Evolutionary conservation across 2,113 vertebrate genomes (phyloP), one percentile per base, ranked within the genome.

Genomic region (Tachysurus vachellii): DNA sequence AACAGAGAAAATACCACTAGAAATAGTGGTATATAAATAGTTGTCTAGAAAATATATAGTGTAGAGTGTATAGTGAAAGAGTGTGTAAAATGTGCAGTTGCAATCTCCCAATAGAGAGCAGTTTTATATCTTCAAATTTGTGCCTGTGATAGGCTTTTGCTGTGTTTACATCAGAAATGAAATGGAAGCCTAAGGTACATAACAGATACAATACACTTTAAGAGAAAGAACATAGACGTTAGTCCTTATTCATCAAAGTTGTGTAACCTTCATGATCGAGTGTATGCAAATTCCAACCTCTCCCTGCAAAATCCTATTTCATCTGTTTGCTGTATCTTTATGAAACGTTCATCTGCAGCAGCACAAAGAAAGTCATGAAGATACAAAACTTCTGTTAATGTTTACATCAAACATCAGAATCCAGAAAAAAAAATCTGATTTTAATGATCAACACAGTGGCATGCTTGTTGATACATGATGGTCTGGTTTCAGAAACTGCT

Each of bases 81-180:
- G 50, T 80, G 66, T 70, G 53, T 80, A 54, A 70, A 77, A 80
- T 44, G 76, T 57, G 57, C 53, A 50, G 36, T 50, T 86, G 50
- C 84, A 76, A 44, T 85, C 47, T 21, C 70, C 47, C 57, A 82
- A n/a, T 61, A 83, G 21, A 57, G 31, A 57, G 31, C 71, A 47
- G 57, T 89, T 85, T 82, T 85, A 66, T 70, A 70, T 80, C 50
- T 70, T 36, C 84, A 75, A 21, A 47, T 75, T 62, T 88, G 87
- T 88, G 83, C 76, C 85, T 86, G 53, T 71, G 61, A 16, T 42
- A 85, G 83, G 21, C 26, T 68, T 66, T 83, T 28, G 53, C 71
- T 59, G 50, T 62, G 66, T 87, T 88, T 50, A 80, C 71, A 76
- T 87, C 36, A 87, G 71, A 87, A 73, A 75, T 87, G 47, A 50